Conservation (phyloP, 1,140 invertebrate genomes). For the Fopius arisanus region DNA sequence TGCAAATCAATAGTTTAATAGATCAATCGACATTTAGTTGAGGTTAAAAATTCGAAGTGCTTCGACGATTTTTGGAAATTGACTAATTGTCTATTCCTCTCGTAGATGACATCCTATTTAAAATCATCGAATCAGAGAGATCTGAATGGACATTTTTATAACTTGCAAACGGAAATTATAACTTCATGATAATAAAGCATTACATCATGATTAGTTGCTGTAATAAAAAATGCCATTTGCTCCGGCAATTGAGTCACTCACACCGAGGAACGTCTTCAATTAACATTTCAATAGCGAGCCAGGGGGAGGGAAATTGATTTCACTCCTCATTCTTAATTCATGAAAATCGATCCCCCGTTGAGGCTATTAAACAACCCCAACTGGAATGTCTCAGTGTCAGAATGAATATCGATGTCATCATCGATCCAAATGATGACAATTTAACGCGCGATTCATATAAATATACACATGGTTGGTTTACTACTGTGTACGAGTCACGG, state of each 20-base stretch:
- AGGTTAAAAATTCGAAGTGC: too few relatives aligned
- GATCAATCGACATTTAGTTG: too few relatives aligned
- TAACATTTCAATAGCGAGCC: neutral
- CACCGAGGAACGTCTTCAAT: neutral
- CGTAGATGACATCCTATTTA: too few relatives aligned
- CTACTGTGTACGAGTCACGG: conserved; percentile 1
- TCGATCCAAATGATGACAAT: neutral
- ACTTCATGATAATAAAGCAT: neutral
- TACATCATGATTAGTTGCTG: neutral
- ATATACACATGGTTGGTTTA: neutral
- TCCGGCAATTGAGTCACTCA: neutral
- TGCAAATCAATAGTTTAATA: too few relatives aligned
- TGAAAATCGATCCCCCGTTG: neutral
- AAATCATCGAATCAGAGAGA: too few relatives aligned
- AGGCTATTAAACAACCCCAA: neutral
- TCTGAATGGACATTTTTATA: too few relatives aligned
- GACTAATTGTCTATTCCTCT: too few relatives aligned
- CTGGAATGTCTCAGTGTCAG: neutral
- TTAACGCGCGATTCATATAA: conserved; percentile 7
- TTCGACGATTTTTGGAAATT: too few relatives aligned
- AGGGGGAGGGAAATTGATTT: neutral
- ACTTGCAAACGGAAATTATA: too few relatives aligned
- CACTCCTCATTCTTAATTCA: neutral
- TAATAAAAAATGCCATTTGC: neutral
- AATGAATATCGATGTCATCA: neutral